Conservation (phyloP, 2,888 invertebrate genomes). For the Bimastos eiseni region DNA sequence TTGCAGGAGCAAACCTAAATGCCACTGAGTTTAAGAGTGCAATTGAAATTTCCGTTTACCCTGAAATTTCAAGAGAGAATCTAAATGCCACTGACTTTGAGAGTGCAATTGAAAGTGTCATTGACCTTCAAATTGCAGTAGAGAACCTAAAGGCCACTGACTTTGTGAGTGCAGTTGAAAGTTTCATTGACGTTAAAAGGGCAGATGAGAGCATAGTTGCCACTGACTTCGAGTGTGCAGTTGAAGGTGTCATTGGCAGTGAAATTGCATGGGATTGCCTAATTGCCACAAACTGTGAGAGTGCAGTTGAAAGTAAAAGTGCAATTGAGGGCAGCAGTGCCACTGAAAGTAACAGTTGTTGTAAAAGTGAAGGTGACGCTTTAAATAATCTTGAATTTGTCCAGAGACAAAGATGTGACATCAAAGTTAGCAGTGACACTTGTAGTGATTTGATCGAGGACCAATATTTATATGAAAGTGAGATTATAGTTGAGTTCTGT, state of each 20-base stretch:
- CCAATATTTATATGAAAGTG: neutral
- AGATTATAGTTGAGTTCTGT: neutral
- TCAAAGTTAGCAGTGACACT: neutral
- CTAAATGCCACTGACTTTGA: no score
- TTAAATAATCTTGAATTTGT: neutral
- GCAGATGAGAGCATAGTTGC: neutral
- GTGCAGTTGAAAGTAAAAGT: neutral
- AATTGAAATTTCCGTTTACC: neutral
- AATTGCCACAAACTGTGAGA: neutral
- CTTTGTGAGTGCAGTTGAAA: neutral
- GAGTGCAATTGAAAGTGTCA: no score
- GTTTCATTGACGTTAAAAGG: neutral
- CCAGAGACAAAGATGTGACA: neutral
- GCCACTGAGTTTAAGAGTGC: neutral
- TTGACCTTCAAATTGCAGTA: neutral
- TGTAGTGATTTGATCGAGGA: neutral
- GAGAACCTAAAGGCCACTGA: neutral
- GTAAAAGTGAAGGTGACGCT: neutral
- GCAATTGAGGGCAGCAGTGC: neutral
- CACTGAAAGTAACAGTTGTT: neutral
- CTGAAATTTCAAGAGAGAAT: no score
- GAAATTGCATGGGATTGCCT: neutral
- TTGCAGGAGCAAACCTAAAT: neutral
- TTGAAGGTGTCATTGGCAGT: neutral
- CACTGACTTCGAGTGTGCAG: no score